Conservation (phyloP, 2,888 invertebrate species). For the Steromphala cineraria region DNA sequence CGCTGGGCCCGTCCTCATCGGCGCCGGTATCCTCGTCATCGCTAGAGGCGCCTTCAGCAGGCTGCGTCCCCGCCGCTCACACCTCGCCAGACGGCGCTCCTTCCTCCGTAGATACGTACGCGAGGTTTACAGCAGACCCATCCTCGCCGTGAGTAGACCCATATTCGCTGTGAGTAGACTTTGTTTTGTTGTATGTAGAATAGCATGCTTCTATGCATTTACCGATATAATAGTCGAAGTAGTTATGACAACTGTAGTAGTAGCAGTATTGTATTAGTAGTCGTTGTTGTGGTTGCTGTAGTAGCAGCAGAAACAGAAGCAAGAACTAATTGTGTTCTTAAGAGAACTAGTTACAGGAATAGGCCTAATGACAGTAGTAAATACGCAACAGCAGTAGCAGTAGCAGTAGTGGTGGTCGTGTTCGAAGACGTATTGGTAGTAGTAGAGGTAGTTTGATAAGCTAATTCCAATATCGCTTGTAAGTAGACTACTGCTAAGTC, state of each 20-base stretch:
- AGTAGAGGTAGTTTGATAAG: not conserved
- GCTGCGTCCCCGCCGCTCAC: constrained; percentile 41
- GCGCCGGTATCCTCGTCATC: constrained; percentile 60
- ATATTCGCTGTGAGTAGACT: too few relatives aligned
- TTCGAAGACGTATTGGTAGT: not conserved
- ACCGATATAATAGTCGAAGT: too few relatives aligned
- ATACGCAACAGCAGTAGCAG: constrained; percentile 38
- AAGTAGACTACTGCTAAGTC: too few relatives aligned
- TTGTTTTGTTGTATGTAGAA: not conserved
- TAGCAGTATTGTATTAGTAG: too few relatives aligned
- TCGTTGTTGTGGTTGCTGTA: too few relatives aligned
- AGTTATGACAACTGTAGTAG: too few relatives aligned
- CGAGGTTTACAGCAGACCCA: constrained; percentile 52
- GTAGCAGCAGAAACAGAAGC: constrained; percentile 25
- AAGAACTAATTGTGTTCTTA: constrained; percentile 22
- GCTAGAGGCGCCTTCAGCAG: constrained; percentile 57
- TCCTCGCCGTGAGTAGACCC: constrained; percentile 32
- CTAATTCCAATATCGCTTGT: too few relatives aligned
- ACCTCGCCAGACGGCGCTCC: constrained; percentile 40
- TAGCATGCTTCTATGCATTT: too few relatives aligned
- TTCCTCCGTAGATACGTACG: constrained; percentile 50
- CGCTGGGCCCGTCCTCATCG: constrained; percentile 63
- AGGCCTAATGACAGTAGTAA: not conserved
- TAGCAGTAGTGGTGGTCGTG: constrained; percentile 37
- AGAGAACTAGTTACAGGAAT: not conserved